Base-by-base conservation (phyloP, 2,888 invertebrate species). In the Volucella inanis region DNA sequence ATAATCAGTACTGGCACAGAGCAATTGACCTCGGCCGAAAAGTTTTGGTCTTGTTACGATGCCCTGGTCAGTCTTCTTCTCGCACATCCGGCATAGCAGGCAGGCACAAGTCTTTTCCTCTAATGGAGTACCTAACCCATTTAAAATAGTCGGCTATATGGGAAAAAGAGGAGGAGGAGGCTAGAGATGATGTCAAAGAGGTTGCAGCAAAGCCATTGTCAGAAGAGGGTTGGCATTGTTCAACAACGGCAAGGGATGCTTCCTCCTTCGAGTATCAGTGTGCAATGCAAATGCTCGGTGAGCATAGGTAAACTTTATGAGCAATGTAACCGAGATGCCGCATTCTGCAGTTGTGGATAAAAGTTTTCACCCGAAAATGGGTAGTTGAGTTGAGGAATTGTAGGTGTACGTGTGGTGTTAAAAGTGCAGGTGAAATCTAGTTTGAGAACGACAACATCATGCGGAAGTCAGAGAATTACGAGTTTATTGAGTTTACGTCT, bases 1-100 rank as follows among this genome's bases (percentile, higher is more conserved):
- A 31, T 31, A 31, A 4, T 6, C 31, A 31, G 31, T 31, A 31
- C 31, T 31, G 31, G 47, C 61, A 75, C 64, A 71, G 61, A 76
- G 59, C 85, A 85, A 81, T 85, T 81, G 85, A 85, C 81, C 84
- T 85, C 85, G 85, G 85, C 68, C 68, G 57, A 81, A 85, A 81
- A 85, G 81, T 85, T 76, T 81, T 76, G 81, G 81, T 72, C 76
- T 72, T 85, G 85, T 85, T 81, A 85, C 85, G 81, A 77, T 76
- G 72, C 71, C 31, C 31, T 57, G 67, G 50, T 52, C 76, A 67
- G 64, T 85, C 61, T 71, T 71, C 67, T 76, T 71, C 67, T 71
- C 67, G 76, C 67, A 71, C 71, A 80, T 76, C 84, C 84, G 84
- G 76, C 31, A 31, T 71, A 84, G 65, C 68, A 57, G 76, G 31